Evolutionary conservation across 2,797 vertebrate genomes (phyloP), one percentile per base, ranked within the genome.

Genomic region (Lepus oiostolus): DNA sequence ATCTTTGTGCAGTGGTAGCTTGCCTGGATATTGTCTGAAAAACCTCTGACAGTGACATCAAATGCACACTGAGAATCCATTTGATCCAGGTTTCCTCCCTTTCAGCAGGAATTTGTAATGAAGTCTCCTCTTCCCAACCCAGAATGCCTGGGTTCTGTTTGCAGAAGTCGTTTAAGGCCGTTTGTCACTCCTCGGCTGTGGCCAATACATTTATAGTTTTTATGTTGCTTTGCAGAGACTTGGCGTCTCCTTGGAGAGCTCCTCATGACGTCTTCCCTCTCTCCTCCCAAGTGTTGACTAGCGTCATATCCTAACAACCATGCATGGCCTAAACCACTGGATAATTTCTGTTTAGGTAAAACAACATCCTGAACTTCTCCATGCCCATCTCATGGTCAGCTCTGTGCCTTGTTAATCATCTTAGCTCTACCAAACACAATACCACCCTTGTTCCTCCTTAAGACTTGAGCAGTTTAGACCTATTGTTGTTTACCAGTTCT

Each of bases 281-380:
- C 13, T 62, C 16, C 13, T 54, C 35, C 30, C 32, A 58, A 19
- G 24, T 80, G 47, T 60, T 19, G 9, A 7, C 88, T 30, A 76
- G 0, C 81, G 30, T 62, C 38, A 76, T 7, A 8, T 74, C 30
- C 19, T 80, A 85, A 70, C 52, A 24, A 32, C 26, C 7, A 32
- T 68, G 24, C 12, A 28, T 75, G 28, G 17, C 6, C 26, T 90
- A 83, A 81, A 58, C 3, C 54, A 76, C 52, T 10, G 30, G 35
- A 75, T 58, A 92, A 65, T 9, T 82, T 93, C 26, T 75, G 0
- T 72, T 6, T 81, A 19, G 81, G 95, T 85, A 54, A 88, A 67
- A 28, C 42, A 75, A 32, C 68, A 16, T 67, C 60, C 24, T 77
- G 10, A 62, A 21, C 4, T 26, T 1, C 1, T 7, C 12, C 11